Conservation (phyloP, 2,113 vertebrate genomes). For the Entelurus aequoreus region DNA sequence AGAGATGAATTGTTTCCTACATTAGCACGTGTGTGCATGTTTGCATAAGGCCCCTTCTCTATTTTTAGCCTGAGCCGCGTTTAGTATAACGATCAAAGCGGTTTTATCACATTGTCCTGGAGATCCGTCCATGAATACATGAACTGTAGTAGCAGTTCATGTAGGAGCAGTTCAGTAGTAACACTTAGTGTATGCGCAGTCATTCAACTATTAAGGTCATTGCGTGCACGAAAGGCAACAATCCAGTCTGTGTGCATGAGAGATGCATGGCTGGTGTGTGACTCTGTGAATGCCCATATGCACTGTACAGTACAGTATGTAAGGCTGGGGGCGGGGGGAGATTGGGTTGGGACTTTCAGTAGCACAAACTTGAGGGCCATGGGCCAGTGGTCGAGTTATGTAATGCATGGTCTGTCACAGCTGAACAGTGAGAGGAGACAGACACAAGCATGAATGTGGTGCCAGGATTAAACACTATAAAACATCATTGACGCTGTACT, state of each 20-base stretch:
- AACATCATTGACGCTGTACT: background rate
- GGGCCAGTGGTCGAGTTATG: slow-evolving; percentile 50
- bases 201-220: background rate
- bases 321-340: slow-evolving; percentile 10
- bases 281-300: slow-evolving; percentile 20
- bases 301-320: slow-evolving; percentile 6
- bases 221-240: slow-evolving; percentile 1
- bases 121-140: background rate
- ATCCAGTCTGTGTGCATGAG: slow-evolving; percentile 11
- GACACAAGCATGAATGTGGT: slow-evolving; percentile 1
- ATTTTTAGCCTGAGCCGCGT: background rate
- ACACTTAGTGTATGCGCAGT: background rate
- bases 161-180: too few relatives aligned
- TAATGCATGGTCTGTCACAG: slow-evolving; percentile 42
- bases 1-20: too few relatives aligned
- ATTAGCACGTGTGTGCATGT: background rate
- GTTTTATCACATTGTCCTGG: background rate
- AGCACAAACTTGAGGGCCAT: slow-evolving; percentile 36
- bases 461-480: slow-evolving; percentile 14
- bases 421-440: slow-evolving; percentile 14
- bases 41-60: background rate
- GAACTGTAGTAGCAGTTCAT: background rate
- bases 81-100: background rate
- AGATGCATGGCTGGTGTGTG: slow-evolving; percentile 30
- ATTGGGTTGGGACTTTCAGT: slow-evolving; percentile 31